Percentiles rank a stretch among this genome's conserved stretches.
phyloP scores from a whole-genome alignment of 1,140 invertebrate species.

The Drosophila nikananu region DNA sequence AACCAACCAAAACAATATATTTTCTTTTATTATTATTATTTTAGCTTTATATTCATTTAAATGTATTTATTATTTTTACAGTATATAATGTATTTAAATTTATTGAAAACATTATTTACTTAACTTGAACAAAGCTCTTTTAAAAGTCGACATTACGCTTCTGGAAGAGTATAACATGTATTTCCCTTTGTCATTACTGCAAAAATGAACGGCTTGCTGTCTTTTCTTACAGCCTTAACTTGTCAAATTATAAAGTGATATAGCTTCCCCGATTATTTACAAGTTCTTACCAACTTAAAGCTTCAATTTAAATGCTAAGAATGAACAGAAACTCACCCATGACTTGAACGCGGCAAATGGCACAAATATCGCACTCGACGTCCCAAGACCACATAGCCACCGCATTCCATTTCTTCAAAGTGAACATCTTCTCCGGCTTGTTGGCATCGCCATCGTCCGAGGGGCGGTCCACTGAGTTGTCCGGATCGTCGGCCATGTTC shows the following conservation, averaged over 20 bases:
- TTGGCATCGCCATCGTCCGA: constrained; percentile 59
- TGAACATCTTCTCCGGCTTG: constrained; percentile 93
- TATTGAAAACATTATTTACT: too few relatives aligned
- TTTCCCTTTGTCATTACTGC: neutral
- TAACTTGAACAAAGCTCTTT: neutral
- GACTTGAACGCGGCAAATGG: constrained; percentile 98
- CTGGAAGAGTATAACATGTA: neutral
- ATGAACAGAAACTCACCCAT: constrained; percentile 91
- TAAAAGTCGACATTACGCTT: neutral
- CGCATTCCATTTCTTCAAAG: constrained; percentile 98
- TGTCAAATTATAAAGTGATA: neutral
- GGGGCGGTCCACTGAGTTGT: constrained; percentile 86
- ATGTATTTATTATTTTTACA: too few relatives aligned
- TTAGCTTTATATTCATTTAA: too few relatives aligned
- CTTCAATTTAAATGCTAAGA: neutral
- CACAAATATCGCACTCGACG: constrained; percentile 98
- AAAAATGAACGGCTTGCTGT: too few relatives aligned
- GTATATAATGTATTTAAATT: too few relatives aligned
- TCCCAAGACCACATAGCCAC: constrained; percentile 99
- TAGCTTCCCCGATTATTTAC: neutral
- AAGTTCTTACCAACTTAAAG: neutral
- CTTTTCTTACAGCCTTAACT: too few relatives aligned
- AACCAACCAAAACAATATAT: too few relatives aligned
- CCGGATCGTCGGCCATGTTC: constrained; percentile 77
- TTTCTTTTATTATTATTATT: too few relatives aligned